Evolutionary conservation across 2,797 vertebrate genomes (phyloP), one percentile per base, ranked within the genome.

Genomic region (Trachops cirrhosus): DNA sequence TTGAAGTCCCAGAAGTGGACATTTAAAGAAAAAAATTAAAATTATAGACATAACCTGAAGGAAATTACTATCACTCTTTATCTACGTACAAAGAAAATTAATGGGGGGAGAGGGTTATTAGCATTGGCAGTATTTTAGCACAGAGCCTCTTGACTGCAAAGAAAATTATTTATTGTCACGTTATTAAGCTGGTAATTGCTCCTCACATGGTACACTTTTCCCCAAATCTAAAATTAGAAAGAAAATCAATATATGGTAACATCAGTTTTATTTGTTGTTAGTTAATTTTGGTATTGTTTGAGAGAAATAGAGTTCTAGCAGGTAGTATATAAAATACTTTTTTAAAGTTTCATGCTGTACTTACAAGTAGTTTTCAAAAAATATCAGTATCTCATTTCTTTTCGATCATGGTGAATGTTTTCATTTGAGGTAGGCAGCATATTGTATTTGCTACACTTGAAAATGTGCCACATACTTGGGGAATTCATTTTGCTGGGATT

Each of bases 321-420:
- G 79, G 67, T 96, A 97, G 93, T 59, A 75, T 94, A 92, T 92
- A 93, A 77, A 95, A 92, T 64, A 89, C 46, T 89, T 26, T 26
- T 52, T 22, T 34, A 91, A 97, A 96, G 92, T 89, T 91, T 91
- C 89, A 92, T 50, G 86, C 82, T 18, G 86, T 96, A 88, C 88
- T 96, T 91, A 68, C 87, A 97, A 97, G 82, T 26, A 95, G 85
- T 93, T 97, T 96, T 77, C 70, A 93, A 32, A 85, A 85, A 94
- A 87, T 80, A 96, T 29, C 86, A 90, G 95, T 93, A 96, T 98
- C 97, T 94, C 89, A 3, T 98, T 98, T 98, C 97, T 97, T 96
- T 92, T 92, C 46, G 34, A 93, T 96, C 97, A 96, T 97, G 97
- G 97, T 86, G 96, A 89, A 77, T 97, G 94, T 97, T 98, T 98